Evolutionary conservation across 1,140 invertebrate species (phyloP).

Genomic region (Caenorhabditis inopinata): DNA sequence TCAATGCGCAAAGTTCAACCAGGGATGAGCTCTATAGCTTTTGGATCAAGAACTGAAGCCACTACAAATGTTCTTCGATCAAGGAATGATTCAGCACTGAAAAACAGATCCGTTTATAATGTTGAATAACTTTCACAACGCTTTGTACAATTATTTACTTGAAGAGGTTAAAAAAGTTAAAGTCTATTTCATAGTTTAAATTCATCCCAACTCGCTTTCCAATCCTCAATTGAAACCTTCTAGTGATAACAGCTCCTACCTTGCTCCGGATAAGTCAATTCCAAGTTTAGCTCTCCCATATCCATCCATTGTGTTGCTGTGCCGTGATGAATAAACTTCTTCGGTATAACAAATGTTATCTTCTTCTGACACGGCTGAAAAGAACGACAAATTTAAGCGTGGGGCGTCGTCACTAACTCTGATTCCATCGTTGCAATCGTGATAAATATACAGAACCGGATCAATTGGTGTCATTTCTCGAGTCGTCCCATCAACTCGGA

Average conservation of each 20-base stretch:
- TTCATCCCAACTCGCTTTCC: too few species aligned
- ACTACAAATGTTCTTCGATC: background rate
- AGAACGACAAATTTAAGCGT: background rate
- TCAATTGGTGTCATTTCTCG: slow-evolving; percentile 62
- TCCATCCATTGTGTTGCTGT: slow-evolving; percentile 26
- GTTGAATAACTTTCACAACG: too few species aligned
- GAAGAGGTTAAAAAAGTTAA: too few species aligned
- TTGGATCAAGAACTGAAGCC: background rate
- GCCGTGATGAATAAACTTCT: slow-evolving; percentile 54
- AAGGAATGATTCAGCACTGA: too few species aligned
- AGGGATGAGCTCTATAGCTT: too few species aligned
- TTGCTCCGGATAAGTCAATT: background rate
- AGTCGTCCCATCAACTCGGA: slow-evolving; percentile 55
- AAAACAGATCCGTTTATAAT: too few species aligned
- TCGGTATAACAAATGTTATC: slow-evolving; percentile 56
- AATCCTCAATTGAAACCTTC: background rate
- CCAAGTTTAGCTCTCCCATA: slow-evolving; percentile 26
- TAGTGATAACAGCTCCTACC: slow-evolving; percentile 40
- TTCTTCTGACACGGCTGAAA: slow-evolving; percentile 58
- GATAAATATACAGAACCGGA: slow-evolving; percentile 60
- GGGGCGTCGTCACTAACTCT: background rate
- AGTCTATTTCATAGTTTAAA: too few species aligned
- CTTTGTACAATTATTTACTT: too few species aligned
- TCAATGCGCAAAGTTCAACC: background rate
- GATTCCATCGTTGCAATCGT: slow-evolving; percentile 54